Evolutionary conservation across 2,797 vertebrate genomes (phyloP).

Genomic region (Peromyscus nudipes): DNA sequence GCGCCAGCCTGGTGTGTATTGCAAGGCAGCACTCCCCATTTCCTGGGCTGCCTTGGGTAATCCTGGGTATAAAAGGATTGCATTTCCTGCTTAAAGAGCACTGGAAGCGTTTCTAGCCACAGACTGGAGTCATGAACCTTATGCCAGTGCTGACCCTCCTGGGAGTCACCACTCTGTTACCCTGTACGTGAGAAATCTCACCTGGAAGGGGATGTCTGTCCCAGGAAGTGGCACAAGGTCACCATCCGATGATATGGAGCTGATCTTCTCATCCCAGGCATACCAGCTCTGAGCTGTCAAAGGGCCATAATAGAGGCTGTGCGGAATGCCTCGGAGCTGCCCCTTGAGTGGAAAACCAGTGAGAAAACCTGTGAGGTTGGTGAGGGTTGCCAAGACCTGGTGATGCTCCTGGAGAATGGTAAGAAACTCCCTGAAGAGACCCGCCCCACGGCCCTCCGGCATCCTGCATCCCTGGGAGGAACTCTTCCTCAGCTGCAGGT

Average conservation of each 20-base stretch:
- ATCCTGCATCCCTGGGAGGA: neutral
- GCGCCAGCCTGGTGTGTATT: neutral
- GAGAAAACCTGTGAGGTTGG: rapidly evolving
- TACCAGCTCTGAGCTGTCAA: constrained; percentile 28
- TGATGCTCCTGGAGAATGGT: constrained; percentile 64
- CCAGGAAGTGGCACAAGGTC: too few relatives aligned
- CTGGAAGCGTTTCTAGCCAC: too few relatives aligned
- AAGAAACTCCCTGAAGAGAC: neutral
- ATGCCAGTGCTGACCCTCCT: constrained; percentile 43
- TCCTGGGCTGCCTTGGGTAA: neutral
- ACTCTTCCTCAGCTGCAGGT: neutral
- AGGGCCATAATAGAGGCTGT: rapidly evolving
- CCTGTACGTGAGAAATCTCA: neutral
- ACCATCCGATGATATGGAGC: neutral
- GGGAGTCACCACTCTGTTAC: neutral
- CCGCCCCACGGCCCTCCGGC: too few relatives aligned
- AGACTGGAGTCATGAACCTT: constrained; percentile 8
- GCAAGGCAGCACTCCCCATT: neutral
- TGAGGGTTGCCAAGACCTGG: constrained; percentile 59
- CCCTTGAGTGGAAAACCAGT: rapidly evolving
- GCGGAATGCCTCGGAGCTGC: rapidly evolving
- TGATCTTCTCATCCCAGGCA: neutral
- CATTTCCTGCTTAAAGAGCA: neutral
- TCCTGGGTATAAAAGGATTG: neutral
- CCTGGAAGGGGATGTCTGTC: neutral